A percentile compares a stretch with the other conserved stretches of the same genome.
These are phyloP conservation scores for Ageneiosus marmoratus DNA, from an alignment of 2,113 vertebrate genomes.

Conservation along the genomic window DNA sequence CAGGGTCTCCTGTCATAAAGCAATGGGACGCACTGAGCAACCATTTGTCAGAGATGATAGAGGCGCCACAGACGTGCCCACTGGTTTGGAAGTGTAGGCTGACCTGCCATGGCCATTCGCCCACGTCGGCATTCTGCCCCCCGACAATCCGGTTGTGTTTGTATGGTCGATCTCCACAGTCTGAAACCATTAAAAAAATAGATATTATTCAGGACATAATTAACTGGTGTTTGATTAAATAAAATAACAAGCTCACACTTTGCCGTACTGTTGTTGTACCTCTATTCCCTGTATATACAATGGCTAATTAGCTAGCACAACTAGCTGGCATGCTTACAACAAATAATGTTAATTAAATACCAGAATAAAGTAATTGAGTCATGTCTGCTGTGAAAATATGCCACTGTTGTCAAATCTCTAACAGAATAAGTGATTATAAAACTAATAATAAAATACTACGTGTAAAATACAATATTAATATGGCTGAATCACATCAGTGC, in stretches of 20 bases:
- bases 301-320: neutral
- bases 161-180: conserved; percentile 73
- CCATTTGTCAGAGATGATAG: conserved; percentile 74
- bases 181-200: conserved; percentile 54
- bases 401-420: neutral
- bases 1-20: conserved; percentile 59
- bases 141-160: conserved; percentile 78
- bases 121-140: conserved; percentile 72
- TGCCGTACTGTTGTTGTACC: neutral
- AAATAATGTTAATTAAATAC: neutral
- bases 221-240: neutral
- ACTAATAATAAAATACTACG: neutral
- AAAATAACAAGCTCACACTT: neutral
- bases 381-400: neutral
- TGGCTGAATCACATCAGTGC: neutral
- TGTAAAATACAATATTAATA: neutral
- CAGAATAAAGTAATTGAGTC: neutral
- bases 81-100: conserved; percentile 70
- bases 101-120: conserved; percentile 83
- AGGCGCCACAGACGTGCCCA: conserved; percentile 74
- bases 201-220: neutral
- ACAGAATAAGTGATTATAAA: neutral
- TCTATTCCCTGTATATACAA: neutral
- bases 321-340: too few species aligned
- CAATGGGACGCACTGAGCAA: conserved; percentile 77